These are phyloP conservation scores for Onychostoma macrolepis DNA, from an alignment of 2,113 vertebrate genomes.

Conservation along the genomic window DNA sequence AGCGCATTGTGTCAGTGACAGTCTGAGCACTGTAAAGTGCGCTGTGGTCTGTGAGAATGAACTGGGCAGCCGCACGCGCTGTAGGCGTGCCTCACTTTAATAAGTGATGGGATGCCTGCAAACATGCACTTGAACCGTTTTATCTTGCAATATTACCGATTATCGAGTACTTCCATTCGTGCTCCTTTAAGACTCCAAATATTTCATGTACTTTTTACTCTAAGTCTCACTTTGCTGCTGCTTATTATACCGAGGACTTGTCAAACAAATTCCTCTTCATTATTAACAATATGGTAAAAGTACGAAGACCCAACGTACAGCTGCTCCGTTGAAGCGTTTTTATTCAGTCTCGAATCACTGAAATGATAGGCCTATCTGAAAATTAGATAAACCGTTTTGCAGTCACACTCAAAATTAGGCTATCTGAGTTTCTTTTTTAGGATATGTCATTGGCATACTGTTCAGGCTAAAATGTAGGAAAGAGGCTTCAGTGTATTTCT, in stretches of 20 bases:
- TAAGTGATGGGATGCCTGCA: slow-evolving; percentile 3
- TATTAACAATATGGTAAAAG: neutral
- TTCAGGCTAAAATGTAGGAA: neutral
- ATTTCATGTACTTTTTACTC: neutral
- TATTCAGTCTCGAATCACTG: neutral
- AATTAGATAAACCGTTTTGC: too few species aligned
- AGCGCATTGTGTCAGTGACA: slow-evolving; percentile 3
- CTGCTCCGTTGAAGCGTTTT: neutral
- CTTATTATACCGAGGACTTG: neutral
- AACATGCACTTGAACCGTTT: neutral
- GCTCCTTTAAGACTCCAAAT: neutral
- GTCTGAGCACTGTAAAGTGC: neutral
- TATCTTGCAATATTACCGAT: neutral
- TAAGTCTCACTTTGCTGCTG: neutral
- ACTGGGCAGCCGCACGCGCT: slow-evolving; percentile 11
- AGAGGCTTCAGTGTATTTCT: neutral
- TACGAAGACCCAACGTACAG: neutral
- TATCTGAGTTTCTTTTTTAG: neutral
- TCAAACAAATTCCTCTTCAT: neutral
- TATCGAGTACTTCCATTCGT: neutral
- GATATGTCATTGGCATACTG: neutral
- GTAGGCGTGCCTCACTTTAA: slow-evolving; percentile 14
- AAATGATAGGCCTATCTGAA: neutral
- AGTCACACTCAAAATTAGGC: neutral
- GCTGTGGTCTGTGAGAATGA: slow-evolving; percentile 10